Percentiles rank a stretch among this genome's conserved stretches.
phyloP scores from a whole-genome alignment of 2,113 vertebrate genomes.

The Erythrolamprus reginae region DNA sequence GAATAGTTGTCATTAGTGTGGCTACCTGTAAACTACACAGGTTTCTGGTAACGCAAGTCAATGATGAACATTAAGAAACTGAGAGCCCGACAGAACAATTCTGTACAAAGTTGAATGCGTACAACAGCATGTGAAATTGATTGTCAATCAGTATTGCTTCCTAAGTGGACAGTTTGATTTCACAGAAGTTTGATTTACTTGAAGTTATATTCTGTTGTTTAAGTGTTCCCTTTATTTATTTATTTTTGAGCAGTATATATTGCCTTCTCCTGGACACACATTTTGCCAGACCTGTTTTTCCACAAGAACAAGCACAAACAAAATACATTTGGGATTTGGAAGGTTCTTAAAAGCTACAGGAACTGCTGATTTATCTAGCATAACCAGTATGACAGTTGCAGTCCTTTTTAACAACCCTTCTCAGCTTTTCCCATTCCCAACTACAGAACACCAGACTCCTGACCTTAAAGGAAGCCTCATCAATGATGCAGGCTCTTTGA shows the following conservation, averaged over 20 bases:
- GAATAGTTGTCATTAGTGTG: background rate
- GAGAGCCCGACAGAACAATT: too few relatives aligned
- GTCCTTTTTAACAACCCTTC: background rate
- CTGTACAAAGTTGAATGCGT: too few relatives aligned
- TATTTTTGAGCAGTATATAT: too few relatives aligned
- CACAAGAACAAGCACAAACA: background rate
- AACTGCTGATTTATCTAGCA: background rate
- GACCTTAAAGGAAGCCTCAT: constrained; percentile 22
- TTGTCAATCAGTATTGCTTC: too few relatives aligned
- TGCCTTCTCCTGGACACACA: background rate
- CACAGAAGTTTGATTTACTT: too few relatives aligned
- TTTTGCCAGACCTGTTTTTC: background rate
- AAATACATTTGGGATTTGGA: background rate
- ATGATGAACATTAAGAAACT: background rate
- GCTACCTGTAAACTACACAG: background rate
- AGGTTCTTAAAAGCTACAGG: background rate
- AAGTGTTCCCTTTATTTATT: too few relatives aligned
- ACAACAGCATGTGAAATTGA: too few relatives aligned
- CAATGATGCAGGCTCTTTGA: constrained; percentile 21
- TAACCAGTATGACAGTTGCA: too few relatives aligned
- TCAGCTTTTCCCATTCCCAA: constrained; percentile 1
- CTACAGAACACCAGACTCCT: constrained; percentile 7
- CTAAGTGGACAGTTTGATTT: too few relatives aligned
- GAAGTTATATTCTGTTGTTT: too few relatives aligned
- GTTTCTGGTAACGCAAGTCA: background rate